Evolutionary conservation across 2,113 vertebrate genomes (phyloP).

Genomic region (Cololabis saira): DNA sequence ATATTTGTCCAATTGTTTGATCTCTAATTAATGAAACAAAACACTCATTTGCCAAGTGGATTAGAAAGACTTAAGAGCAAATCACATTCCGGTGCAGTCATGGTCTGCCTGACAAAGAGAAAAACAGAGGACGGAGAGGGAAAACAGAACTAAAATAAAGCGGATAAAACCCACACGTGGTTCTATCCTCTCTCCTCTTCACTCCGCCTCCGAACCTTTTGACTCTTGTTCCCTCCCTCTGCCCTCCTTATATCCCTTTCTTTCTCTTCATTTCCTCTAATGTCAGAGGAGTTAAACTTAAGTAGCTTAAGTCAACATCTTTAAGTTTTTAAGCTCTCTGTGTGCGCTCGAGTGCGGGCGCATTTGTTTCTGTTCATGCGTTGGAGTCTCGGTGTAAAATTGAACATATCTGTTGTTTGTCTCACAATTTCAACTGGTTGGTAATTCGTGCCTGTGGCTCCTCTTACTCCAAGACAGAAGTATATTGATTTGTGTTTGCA

Average conservation of each 20-base stretch:
- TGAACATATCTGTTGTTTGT: slow-evolving; percentile 44
- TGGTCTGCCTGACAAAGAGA: slow-evolving; percentile 26
- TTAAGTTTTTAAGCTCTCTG: slow-evolving; percentile 36
- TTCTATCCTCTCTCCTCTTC: slow-evolving; percentile 25
- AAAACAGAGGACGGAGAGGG: slow-evolving; percentile 21
- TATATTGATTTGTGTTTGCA: slow-evolving; percentile 25
- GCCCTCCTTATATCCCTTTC: neutral
- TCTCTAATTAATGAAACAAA: slow-evolving; percentile 48
- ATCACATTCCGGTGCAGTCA: slow-evolving; percentile 35
- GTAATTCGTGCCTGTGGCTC: slow-evolving; percentile 18
- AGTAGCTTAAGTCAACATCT: slow-evolving; percentile 65
- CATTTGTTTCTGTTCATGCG: slow-evolving; percentile 1
- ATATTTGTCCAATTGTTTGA: slow-evolving; percentile 12
- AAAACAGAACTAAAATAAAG: slow-evolving; percentile 29
- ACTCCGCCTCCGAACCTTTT: slow-evolving; percentile 13
- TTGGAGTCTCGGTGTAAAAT: slow-evolving; percentile 32
- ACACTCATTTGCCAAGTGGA: slow-evolving; percentile 36
- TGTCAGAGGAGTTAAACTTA: slow-evolving; percentile 61
- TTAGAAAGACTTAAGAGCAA: slow-evolving; percentile 48
- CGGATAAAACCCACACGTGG: neutral
- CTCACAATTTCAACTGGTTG: slow-evolving; percentile 32
- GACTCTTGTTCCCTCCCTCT: slow-evolving; percentile 3
- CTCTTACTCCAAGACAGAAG: slow-evolving; percentile 1
- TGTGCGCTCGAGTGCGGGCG: slow-evolving; percentile 16
- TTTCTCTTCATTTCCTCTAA: slow-evolving; percentile 49